These are phyloP conservation scores for Sebastes paucispinis DNA, from an alignment of 2,797 vertebrate genomes.

Conservation along the genomic window DNA sequence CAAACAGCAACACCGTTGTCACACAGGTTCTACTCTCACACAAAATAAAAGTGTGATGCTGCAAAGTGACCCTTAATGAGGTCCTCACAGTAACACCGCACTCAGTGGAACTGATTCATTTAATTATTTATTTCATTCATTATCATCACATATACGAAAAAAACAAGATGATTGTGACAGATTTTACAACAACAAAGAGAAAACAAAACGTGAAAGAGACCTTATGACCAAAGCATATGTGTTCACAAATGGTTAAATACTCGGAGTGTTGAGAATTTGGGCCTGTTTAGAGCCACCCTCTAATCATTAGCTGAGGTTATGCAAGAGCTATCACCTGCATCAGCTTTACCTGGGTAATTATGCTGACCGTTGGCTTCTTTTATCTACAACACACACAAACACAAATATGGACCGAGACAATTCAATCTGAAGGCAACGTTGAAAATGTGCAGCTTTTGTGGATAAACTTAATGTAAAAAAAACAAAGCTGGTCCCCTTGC, in stretches of 20 bases:
- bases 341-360: conserved; percentile 59
- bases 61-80: not conserved
- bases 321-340: conserved; percentile 67
- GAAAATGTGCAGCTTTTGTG: not conserved
- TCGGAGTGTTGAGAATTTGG: not conserved
- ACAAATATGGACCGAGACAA: conserved; percentile 15
- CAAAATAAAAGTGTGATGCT: not conserved
- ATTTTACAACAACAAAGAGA: not conserved
- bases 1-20: not conserved
- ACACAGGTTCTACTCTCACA: not conserved
- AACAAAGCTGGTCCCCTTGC: not conserved
- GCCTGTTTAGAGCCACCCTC: conserved; percentile 45
- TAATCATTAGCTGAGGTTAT: conserved; percentile 72
- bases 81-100: not conserved
- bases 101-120: not conserved
- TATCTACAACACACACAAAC: conserved; percentile 52
- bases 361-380: conserved; percentile 71
- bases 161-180: not conserved
- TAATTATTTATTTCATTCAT: not conserved
- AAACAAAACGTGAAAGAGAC: not conserved
- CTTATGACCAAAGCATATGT: not conserved
- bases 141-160: not conserved
- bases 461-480: not conserved
- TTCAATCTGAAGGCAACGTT: not conserved
- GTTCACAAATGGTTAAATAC: not conserved